Evolutionary conservation across 2,797 vertebrate species (phyloP), one percentile per base, ranked within the genome.

Genomic region (Fistularia tabacaria): DNA sequence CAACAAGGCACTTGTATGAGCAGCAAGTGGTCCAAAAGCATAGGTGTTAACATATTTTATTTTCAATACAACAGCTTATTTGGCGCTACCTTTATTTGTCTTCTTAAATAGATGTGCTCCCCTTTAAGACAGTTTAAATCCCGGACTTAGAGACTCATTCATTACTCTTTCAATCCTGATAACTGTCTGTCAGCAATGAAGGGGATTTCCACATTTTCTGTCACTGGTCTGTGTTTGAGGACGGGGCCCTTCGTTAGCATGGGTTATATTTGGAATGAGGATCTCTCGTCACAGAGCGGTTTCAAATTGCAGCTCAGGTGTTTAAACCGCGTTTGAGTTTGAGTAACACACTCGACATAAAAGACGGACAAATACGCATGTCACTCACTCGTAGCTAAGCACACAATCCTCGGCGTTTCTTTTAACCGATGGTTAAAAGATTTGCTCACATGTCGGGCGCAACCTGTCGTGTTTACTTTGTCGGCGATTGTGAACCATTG

Each of bases 121-220:
- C 56, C 59, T 54, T 15, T 38, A 77, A 45, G 48, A 47, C 59
- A 14, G 4, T 53, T 46, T 48, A 25, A 25, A 25, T 25, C 25
- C 25, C 46, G 62, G 55, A 70, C 69, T 71, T 63, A 73, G 49
- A 70, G 66, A 72, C 36, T 58, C 46, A 52, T 67, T 75, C 76
- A 81, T 85, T 81, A 80, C 80, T 85, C 80, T 80, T 71, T 69
- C 54, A 61, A 49, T 49, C 73, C 69, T 77, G 85, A 88, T 74
- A 81, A 72, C 62, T 63, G 68, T 78, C 79, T 87, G 77, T 88
- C 81, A 73, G 63, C 64, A 69, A 59, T 68, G 45, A 69, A 39
- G 69, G 74, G 75, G 66, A 75, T 70, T 86, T 84, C 79, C 77
- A 80, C 73, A 69, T 63, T 13, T 75, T 73, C 71, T 51, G 51